These are phyloP conservation scores for Dioctria rufipes DNA, from an alignment of 2,888 invertebrate genomes.

Conservation along the genomic window DNA sequence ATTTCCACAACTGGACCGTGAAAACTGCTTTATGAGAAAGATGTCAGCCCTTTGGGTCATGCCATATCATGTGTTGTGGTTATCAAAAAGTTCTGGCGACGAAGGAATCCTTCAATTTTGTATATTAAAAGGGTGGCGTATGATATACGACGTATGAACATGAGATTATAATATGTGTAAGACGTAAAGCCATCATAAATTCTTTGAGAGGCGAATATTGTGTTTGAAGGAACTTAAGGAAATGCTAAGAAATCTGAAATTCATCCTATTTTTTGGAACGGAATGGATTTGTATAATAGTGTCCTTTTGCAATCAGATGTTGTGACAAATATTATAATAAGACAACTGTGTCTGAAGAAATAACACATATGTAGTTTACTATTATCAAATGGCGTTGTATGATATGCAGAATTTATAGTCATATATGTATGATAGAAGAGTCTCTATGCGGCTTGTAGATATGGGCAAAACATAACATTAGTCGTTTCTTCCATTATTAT, in stretches of 20 bases:
- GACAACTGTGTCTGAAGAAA: not conserved
- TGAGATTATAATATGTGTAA: not conserved
- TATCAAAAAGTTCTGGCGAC: constrained; percentile 41
- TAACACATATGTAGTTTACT: no score
- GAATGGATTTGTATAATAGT: not conserved
- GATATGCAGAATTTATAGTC: no score
- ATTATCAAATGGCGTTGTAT: no score
- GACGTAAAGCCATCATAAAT: constrained; percentile 33
- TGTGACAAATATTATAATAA: not conserved
- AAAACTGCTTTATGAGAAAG: constrained; percentile 14
- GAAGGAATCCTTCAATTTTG: constrained; percentile 40
- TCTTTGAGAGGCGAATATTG: not conserved
- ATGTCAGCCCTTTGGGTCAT: constrained; percentile 24
- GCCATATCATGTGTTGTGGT: constrained; percentile 21
- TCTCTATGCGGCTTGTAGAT: not conserved
- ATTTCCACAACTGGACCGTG: constrained; percentile 39
- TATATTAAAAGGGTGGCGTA: not conserved
- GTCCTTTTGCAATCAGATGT: not conserved
- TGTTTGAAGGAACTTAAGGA: not conserved
- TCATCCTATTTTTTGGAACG: not conserved
- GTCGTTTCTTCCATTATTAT: no score
- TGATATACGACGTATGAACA: not conserved
- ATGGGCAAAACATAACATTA: not conserved
- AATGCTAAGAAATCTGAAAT: constrained; percentile 4
- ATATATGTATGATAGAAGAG: no score